Conservation (phyloP, 2,113 vertebrate genomes). For the Zosterops borbonicus region DNA sequence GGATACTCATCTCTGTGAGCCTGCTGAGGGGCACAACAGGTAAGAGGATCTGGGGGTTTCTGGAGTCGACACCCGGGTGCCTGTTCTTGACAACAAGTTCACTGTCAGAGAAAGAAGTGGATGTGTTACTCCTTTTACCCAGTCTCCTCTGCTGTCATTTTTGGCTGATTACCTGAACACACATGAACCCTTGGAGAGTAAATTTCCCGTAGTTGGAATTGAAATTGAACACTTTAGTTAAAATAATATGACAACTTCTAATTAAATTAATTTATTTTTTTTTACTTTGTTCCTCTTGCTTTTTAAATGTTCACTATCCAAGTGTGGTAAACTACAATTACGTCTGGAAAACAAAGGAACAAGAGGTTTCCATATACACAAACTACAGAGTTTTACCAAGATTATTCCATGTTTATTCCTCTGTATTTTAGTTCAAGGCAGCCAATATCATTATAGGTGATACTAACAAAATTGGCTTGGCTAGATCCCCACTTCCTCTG, state of each 20-base stretch:
- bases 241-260: background rate
- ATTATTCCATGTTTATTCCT: background rate
- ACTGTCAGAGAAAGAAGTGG: background rate
- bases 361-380: background rate
- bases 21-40: background rate
- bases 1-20: background rate
- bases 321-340: background rate
- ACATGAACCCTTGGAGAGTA: background rate
- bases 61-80: background rate
- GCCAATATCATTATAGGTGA: background rate
- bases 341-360: background rate
- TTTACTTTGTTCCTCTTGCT: background rate
- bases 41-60: background rate
- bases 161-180: background rate
- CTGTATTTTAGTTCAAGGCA: background rate
- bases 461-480: background rate
- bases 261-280: background rate
- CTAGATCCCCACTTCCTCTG: background rate
- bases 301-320: background rate
- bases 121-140: background rate
- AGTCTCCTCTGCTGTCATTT: background rate
- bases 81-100: background rate
- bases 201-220: background rate
- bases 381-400: background rate
- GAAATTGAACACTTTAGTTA: background rate